A percentile compares a stretch with the other conserved stretches of the same genome.
Evolutionary conservation across 1,140 invertebrate species (phyloP).

Genomic region (Polypedilum vanderplanki): DNA sequence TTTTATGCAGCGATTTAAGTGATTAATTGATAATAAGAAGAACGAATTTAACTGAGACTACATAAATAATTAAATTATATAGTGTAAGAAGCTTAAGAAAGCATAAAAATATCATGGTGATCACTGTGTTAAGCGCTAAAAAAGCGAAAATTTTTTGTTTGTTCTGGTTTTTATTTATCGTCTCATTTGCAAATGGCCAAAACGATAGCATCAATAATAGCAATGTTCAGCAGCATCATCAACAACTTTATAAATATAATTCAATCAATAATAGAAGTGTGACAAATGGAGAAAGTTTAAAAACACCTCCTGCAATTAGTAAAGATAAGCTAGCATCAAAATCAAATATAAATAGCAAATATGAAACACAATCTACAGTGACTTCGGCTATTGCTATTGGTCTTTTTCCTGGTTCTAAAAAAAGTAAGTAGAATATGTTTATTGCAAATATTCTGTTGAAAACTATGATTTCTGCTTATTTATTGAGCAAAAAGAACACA

Average conservation of each 20-base stretch:
- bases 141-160: not conserved
- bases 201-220: not conserved
- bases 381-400: not conserved
- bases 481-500: not conserved
- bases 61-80: no score
- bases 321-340: not conserved
- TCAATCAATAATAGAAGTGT: not conserved
- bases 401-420: not conserved
- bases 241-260: not conserved
- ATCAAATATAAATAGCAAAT: conserved; percentile 19
- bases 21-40: no score
- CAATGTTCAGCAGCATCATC: not conserved
- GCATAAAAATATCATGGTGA: no score
- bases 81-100: no score
- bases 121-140: no score
- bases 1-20: no score
- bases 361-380: not conserved
- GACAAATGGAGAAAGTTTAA: not conserved
- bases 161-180: not conserved
- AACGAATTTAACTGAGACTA: no score
- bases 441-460: not conserved
- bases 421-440: not conserved
- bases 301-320: not conserved
- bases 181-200: not conserved
- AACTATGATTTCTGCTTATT: not conserved